Conservation (phyloP, 2,113 vertebrate species). For the Ramphastos sulfuratus region DNA sequence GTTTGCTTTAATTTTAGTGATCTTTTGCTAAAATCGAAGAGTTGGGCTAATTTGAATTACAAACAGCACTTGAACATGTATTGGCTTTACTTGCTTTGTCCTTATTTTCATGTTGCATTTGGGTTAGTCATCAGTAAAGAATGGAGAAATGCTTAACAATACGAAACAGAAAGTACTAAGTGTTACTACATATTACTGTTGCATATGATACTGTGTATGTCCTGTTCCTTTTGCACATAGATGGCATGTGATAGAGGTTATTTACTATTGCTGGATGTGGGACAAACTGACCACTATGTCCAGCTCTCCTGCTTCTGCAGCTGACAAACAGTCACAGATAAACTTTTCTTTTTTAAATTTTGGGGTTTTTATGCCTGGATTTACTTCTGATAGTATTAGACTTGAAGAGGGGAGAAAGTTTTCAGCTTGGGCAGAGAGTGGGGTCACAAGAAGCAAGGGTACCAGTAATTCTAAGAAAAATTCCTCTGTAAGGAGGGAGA, state of each 20-base stretch:
- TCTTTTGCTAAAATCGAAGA: not conserved
- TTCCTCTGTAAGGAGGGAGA: not conserved
- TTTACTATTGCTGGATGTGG: not conserved
- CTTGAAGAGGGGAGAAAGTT: not conserved
- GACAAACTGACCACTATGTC: not conserved
- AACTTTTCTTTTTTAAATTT: not conserved
- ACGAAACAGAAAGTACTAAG: not conserved
- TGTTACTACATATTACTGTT: not conserved
- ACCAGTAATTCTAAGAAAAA: not conserved
- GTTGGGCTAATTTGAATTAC: not conserved
- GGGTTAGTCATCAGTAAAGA: not conserved
- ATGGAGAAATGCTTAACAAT: not conserved
- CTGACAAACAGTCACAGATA: not conserved
- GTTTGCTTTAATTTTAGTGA: not conserved
- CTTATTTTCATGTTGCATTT: not conserved
- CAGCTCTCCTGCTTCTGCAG: accelerated
- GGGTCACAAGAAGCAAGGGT: not conserved
- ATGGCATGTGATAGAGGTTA: not conserved
- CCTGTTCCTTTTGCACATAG: not conserved
- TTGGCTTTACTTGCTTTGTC: not conserved
- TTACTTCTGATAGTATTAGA: not conserved
- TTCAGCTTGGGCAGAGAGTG: not conserved
- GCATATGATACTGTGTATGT: too few relatives aligned
- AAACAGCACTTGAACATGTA: not conserved
- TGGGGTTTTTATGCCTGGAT: not conserved